Evolutionary conservation across 1,140 invertebrate species (phyloP).

Genomic region (Battus philenor): DNA sequence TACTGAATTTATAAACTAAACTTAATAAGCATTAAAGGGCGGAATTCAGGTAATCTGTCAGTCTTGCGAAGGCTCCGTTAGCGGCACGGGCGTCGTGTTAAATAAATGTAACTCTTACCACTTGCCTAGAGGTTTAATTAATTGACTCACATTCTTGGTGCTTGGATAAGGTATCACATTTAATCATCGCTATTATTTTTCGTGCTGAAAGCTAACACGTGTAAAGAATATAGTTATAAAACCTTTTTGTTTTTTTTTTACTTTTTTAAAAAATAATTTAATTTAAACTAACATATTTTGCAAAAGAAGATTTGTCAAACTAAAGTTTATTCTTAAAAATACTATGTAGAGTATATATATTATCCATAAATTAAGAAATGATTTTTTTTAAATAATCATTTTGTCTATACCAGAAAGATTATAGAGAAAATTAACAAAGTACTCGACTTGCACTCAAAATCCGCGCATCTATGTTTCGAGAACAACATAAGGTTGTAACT

Average conservation of each 20-base stretch:
- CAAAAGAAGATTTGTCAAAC: no score
- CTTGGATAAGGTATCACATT: not conserved
- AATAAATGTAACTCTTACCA: constrained; percentile 26
- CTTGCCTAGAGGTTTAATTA: constrained; percentile 27
- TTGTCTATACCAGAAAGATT: no score
- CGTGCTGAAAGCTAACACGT: constrained; percentile 4
- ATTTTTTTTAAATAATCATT: no score
- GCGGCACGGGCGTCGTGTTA: constrained; percentile 28
- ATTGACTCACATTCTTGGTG: constrained; percentile 16
- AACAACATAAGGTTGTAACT: no score
- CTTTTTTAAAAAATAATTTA: not conserved
- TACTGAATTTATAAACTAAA: constrained; percentile 27
- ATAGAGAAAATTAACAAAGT: no score
- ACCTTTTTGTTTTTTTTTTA: not conserved
- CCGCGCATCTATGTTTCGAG: no score
- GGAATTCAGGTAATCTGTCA: constrained; percentile 46
- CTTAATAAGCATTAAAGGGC: constrained; percentile 40
- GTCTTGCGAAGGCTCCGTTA: constrained; percentile 29
- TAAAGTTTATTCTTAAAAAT: no score
- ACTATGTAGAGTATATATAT: no score
- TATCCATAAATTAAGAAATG: no score
- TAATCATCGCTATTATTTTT: constrained; percentile 7
- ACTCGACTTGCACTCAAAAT: no score
- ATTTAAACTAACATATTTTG: no score
- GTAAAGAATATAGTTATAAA: no score